Percentiles rank a stretch among this genome's conserved stretches.
Conservation (phyloP, 2,797 vertebrate genomes). For the Menidia menidia region DNA sequence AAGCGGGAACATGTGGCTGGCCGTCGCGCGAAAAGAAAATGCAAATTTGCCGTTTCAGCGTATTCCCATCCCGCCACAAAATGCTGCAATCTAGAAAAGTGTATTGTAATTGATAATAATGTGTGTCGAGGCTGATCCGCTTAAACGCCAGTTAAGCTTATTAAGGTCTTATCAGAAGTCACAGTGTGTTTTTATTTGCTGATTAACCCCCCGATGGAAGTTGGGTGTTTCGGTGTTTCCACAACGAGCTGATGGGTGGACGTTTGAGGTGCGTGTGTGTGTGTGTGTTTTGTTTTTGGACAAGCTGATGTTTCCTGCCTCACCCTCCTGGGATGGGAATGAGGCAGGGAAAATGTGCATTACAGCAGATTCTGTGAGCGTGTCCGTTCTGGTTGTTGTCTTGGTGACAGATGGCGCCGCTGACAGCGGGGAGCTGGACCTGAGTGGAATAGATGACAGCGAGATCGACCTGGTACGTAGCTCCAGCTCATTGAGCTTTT, state of each 20-base stretch:
- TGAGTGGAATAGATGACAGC: constrained; percentile 94
- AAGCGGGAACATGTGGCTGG: neutral
- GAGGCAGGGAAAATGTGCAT: constrained; percentile 32
- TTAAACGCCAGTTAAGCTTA: constrained; percentile 52
- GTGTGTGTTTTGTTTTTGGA: neutral
- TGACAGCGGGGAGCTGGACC: constrained; percentile 92
- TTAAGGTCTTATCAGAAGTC: constrained; percentile 62
- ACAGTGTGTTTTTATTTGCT: constrained; percentile 36
- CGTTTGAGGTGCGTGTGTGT: neutral
- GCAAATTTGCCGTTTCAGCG: constrained; percentile 39
- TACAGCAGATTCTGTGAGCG: constrained; percentile 40
- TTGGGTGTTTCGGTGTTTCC: constrained; percentile 13
- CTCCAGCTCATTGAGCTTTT: neutral
- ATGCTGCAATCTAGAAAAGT: constrained; percentile 41
- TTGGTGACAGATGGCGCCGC: constrained; percentile 79
- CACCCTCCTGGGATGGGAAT: constrained; percentile 14
- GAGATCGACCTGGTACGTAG: constrained; percentile 93
- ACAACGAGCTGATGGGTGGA: neutral
- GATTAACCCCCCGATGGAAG: constrained; percentile 45
- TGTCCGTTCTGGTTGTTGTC: constrained; percentile 47
- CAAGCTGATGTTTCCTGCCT: constrained; percentile 40
- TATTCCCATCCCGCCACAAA: constrained; percentile 32
- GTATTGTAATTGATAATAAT: constrained; percentile 57
- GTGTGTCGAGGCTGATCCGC: constrained; percentile 47
- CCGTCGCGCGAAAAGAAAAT: constrained; percentile 18